Evolutionary conservation across 2,888 invertebrate species (phyloP).

Genomic region (Epinotia nisella): DNA sequence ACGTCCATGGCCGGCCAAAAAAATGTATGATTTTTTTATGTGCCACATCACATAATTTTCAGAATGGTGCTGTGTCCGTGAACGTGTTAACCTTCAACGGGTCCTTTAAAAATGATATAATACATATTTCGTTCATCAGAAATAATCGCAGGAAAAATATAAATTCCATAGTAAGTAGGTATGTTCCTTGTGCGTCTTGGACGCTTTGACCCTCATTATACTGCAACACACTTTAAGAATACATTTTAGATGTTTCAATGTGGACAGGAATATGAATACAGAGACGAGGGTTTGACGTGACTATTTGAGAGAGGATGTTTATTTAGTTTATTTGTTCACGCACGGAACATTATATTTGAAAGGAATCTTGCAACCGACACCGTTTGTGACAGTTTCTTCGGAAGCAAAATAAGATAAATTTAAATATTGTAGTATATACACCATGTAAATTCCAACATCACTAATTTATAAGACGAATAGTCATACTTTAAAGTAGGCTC

Average conservation of each 20-base stretch:
- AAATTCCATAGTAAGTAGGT: neutral
- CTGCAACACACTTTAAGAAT: slow-evolving; percentile 18
- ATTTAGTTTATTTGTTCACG: slow-evolving; percentile 13
- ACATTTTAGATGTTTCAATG: slow-evolving; percentile 16
- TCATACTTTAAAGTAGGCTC: too few relatives aligned
- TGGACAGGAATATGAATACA: slow-evolving; percentile 11
- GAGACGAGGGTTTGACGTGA: slow-evolving; percentile 35
- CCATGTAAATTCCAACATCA: neutral
- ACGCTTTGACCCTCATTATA: neutral
- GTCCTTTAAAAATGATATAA: too few relatives aligned
- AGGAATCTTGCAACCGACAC: neutral
- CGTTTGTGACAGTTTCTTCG: neutral
- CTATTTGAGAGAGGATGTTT: slow-evolving; percentile 3
- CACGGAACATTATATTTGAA: neutral
- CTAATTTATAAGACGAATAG: too few relatives aligned
- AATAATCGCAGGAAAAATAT: too few relatives aligned
- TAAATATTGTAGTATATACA: neutral
- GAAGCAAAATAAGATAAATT: neutral
- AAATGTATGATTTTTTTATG: too few relatives aligned
- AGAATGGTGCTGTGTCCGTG: too few relatives aligned
- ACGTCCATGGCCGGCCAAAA: too few relatives aligned
- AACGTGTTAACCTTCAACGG: too few relatives aligned
- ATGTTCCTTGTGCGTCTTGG: neutral
- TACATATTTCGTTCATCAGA: too few relatives aligned
- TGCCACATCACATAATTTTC: too few relatives aligned